Conservation (phyloP, 1,140 invertebrate genomes). For the Pentalonia nigronervosa region DNA sequence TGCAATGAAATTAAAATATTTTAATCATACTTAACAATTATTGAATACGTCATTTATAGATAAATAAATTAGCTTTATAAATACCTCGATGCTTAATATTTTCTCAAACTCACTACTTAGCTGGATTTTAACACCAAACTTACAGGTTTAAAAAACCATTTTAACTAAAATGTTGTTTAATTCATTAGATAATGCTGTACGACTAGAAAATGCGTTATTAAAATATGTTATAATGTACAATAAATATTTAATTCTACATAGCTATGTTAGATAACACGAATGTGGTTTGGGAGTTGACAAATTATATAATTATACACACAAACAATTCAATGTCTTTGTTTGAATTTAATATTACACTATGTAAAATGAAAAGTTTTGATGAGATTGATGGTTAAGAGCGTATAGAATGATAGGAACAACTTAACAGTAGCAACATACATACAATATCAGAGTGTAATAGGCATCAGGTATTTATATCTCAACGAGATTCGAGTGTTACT, state of each 20-base stretch:
- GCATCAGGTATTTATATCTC: background rate
- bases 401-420: background rate
- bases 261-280: background rate
- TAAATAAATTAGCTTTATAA: background rate
- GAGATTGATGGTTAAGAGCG: background rate
- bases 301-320: background rate
- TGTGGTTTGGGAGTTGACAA: background rate
- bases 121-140: background rate
- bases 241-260: background rate
- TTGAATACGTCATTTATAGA: background rate
- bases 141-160: background rate
- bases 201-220: background rate
- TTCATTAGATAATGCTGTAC: background rate
- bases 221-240: background rate
- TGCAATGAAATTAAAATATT: background rate
- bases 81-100: background rate
- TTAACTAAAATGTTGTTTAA: background rate
- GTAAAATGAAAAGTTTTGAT: constrained; percentile 5
- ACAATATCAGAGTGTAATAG: background rate
- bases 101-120: background rate
- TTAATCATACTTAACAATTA: background rate
- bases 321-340: constrained; percentile 3
- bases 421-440: background rate
- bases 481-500: background rate
- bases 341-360: background rate